Conservation (phyloP, 2,797 vertebrate species). For the Callimico goeldii region DNA sequence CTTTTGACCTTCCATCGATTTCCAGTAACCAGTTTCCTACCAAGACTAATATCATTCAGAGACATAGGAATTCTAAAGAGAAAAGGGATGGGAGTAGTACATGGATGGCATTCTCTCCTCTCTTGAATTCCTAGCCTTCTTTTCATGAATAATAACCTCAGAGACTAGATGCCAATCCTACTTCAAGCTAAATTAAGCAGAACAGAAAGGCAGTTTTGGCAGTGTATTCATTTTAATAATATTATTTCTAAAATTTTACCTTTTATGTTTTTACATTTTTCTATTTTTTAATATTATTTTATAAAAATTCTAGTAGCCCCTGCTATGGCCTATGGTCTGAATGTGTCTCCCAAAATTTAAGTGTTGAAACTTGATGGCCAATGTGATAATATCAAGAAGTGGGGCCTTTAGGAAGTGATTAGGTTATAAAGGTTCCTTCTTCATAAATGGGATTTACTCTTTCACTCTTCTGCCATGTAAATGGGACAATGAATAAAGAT, state of each 20-base stretch:
- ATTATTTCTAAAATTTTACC: neutral
- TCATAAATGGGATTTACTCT: neutral
- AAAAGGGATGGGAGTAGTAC: neutral
- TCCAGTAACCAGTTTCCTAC: neutral
- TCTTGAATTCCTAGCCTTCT: neutral
- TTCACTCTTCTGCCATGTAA: neutral
- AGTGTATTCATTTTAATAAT: neutral
- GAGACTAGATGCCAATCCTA: neutral
- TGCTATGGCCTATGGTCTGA: neutral
- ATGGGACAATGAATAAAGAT: neutral
- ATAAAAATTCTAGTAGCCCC: neutral
- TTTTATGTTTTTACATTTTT: neutral
- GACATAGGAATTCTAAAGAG: neutral
- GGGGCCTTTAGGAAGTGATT: neutral
- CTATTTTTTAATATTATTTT: neutral
- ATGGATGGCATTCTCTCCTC: neutral
- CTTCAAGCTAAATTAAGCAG: neutral
- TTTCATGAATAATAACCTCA: neutral
- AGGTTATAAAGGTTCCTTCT: neutral
- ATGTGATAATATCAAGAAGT: neutral
- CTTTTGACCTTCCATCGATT: neutral
- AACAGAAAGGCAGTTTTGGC: neutral
- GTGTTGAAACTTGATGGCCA: neutral
- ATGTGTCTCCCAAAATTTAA: neutral
- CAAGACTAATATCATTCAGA: neutral